Base-by-base conservation (phyloP, 1,140 invertebrate species). In the Monomorium pharaonis region DNA sequence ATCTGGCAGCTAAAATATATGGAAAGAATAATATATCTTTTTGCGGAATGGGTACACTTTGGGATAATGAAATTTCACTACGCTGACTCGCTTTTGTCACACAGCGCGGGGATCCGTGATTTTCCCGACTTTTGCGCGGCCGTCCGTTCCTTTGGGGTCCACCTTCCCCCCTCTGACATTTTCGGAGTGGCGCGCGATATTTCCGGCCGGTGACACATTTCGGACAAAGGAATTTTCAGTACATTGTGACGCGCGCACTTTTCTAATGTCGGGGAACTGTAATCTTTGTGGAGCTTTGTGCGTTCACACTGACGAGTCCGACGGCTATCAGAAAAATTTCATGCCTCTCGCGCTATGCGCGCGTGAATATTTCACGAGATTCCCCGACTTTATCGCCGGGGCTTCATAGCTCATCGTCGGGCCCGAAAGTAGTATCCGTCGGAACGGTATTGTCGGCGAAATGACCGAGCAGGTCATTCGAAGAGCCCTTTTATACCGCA, bases 401-500 rank as follows among this genome's bases (percentile, higher is more conserved):
- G 54, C 51, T 84, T 88, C 72, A 87, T 88, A 58, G 81, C 51
- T 72, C 87, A 83, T 89, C 63, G 84, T 63, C 49, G 62, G 44
- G 47, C 49, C 47, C 42, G 84, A 83, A 63, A 81, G 83, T 86
- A 83, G 84, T 65, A 12, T 6, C 24, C 14, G 76, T 77, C 51
- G 33, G 60, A 77, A 89, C 75, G 70, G 77, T 89, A 89, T 89
- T 89, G 87, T 86, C 77, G 76, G 86, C 37, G 84, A 60, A 89
- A 91, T 86, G 89, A 88, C 84, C 87, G 47, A 76, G 78, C 84
- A 47, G 74, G 87, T 86, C 90, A 89, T 83, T 86, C 54, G 63
- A 86, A 70, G 74, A 89, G 72, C 70, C 65, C 78, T 90, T 91
- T 89, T 91, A 88, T 87, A 87, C 78, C 77, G 63, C 56, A 51